Evolutionary conservation across 1,140 invertebrate species (phyloP), one percentile per base, ranked within the genome.

Genomic region (Apis laboriosa): DNA sequence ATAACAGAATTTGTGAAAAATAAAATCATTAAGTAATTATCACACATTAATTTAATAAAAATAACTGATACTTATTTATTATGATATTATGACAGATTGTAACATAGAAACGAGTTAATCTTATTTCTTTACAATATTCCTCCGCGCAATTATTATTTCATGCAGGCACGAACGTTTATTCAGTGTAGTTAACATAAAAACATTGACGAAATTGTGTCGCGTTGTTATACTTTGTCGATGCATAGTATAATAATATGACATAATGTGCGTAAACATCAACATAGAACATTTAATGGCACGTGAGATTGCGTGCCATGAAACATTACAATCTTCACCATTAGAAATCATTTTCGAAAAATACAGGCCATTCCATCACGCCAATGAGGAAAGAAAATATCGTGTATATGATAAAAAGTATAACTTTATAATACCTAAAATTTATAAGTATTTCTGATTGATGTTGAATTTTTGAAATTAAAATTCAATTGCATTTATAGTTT

Each of bases 211-310:
- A 64, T 78, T 70, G 53, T 49, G 51, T 55, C 53, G 21, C 49
- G 34, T 24, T 21, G 21, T 49, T 49, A 24, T 64, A 60, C 12
- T 15, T 12, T 4, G 43, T 24, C 56, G 67, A 72, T 61, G 56
- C 24, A 13, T 56, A 15, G 8, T 55, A 72, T 53, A 55, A 61
- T 60, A 79, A n/a, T 72, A 61, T 34, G 67, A 61, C 67, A 53
- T 61, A 72, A 63, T 34, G n/a, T 72, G 67, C 72, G 77, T 79
- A 79, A 79, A 79, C 67, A 79, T 61, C 77, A 19, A 24, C 77
- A 34, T 53, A 21, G 53, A 60, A 58, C n/a, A n/a, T 60, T 78
- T 78, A 70, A 78, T 70, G 55, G 77, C 77, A 55, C 77, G 66
- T 78, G 66, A 51, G 77, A 71, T 78, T 56, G 68, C 67, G 49